Conservation (phyloP, 2,113 vertebrate genomes). For the Chinchilla lanigera region DNA sequence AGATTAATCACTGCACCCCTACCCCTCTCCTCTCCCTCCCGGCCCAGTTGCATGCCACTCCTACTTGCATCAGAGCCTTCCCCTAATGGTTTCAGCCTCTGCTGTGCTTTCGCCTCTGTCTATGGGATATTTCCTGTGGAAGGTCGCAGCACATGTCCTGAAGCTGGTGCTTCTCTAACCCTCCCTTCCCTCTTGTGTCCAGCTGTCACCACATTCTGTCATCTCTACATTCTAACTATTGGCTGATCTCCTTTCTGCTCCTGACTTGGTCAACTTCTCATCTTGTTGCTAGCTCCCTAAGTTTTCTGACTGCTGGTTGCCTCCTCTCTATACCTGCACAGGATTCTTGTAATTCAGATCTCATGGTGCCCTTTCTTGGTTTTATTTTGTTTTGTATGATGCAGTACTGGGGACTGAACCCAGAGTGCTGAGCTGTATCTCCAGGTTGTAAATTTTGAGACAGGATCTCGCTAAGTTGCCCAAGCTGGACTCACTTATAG, state of each 20-base stretch:
- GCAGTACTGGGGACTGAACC: neutral
- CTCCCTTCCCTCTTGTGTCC: neutral
- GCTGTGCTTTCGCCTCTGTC: neutral
- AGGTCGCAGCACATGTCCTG: neutral
- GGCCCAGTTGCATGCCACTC: neutral
- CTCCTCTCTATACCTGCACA: neutral
- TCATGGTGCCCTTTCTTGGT: neutral
- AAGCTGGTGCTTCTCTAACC: neutral
- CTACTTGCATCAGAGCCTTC: neutral
- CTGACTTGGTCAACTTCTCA: neutral
- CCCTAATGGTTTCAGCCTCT: neutral
- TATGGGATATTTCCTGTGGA: neutral
- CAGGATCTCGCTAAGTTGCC: neutral
- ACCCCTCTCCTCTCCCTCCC: neutral
- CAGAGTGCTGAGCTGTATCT: neutral
- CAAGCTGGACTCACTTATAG: neutral
- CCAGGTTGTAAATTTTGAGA: neutral
- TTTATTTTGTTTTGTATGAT: neutral
- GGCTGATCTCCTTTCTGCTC: neutral
- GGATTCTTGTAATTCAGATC: neutral
- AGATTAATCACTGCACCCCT: neutral
- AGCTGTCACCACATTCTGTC: neutral
- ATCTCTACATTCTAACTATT: neutral
- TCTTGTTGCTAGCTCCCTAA: neutral
- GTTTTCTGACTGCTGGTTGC: fast-evolving